phyloP scores from a whole-genome alignment of 2,888 invertebrate species.

The Leptopterna dolabrata region DNA sequence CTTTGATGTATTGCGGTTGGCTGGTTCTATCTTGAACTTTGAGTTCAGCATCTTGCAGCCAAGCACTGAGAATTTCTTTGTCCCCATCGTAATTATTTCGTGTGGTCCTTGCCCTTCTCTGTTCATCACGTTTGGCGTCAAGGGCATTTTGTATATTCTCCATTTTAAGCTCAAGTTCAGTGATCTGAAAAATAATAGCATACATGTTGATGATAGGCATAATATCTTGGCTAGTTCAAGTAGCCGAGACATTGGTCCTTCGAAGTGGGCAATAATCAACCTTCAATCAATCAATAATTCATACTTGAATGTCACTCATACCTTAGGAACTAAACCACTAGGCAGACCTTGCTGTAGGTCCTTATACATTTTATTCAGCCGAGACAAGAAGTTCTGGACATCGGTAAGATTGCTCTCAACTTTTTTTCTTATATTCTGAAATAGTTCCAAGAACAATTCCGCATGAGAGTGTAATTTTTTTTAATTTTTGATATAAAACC shows the following conservation, averaged over 20 bases:
- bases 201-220: neutral
- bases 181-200: conserved; percentile 70
- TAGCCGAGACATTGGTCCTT: too few relatives aligned
- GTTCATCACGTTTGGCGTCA: conserved; percentile 89
- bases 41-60: conserved; percentile 86
- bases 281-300: neutral
- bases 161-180: conserved; percentile 82
- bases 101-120: conserved; percentile 85
- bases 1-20: conserved; percentile 81
- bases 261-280: neutral
- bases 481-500: too few relatives aligned
- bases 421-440: conserved; percentile 41
- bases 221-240: too few relatives aligned
- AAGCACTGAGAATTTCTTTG: conserved; percentile 83
- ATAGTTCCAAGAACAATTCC: neutral
- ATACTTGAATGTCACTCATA: neutral
- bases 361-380: conserved; percentile 29
- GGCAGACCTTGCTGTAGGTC: conserved; percentile 45
- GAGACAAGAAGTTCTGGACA: conserved; percentile 39
- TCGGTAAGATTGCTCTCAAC: conserved; percentile 18
- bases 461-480: neutral
- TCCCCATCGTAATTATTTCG: conserved; percentile 83
- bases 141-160: conserved; percentile 83
- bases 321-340: conserved; percentile 42
- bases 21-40: conserved; percentile 83